Conservation (phyloP, 2,797 vertebrate species). For the Emys orbicularis region DNA sequence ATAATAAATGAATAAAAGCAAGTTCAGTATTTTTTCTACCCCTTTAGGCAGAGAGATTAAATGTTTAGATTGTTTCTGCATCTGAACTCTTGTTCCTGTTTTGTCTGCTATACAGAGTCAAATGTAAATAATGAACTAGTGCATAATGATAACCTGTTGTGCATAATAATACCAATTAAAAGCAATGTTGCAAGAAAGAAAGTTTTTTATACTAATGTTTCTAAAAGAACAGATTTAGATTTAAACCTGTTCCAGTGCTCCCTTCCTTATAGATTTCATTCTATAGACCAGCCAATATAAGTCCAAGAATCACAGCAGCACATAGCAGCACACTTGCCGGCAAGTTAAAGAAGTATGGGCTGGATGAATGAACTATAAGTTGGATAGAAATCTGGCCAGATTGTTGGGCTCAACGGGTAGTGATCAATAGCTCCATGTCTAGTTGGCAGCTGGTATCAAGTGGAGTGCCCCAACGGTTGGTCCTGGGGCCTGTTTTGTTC, state of each 20-base stretch:
- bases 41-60: neutral
- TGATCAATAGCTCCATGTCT: too few relatives aligned
- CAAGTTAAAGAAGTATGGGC: too few relatives aligned
- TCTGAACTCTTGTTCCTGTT: neutral
- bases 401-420: too few relatives aligned
- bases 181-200: neutral
- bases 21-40: neutral
- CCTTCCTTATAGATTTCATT: conserved; percentile 39
- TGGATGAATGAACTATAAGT: too few relatives aligned
- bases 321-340: neutral
- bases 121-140: neutral
- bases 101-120: neutral
- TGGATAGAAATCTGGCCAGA: too few relatives aligned
- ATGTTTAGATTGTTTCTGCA: neutral
- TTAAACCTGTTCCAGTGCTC: conserved; percentile 39
- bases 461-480: too few relatives aligned
- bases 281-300: conserved; percentile 24
- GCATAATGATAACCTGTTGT: neutral
- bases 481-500: too few relatives aligned
- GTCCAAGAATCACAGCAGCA: conserved; percentile 28
- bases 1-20: neutral
- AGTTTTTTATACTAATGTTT: neutral
- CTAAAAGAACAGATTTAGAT: conserved; percentile 23
- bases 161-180: neutral
- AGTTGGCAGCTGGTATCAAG: too few relatives aligned